Conservation (phyloP, 2,797 vertebrate genomes). For the Megalops cyprinoides region DNA sequence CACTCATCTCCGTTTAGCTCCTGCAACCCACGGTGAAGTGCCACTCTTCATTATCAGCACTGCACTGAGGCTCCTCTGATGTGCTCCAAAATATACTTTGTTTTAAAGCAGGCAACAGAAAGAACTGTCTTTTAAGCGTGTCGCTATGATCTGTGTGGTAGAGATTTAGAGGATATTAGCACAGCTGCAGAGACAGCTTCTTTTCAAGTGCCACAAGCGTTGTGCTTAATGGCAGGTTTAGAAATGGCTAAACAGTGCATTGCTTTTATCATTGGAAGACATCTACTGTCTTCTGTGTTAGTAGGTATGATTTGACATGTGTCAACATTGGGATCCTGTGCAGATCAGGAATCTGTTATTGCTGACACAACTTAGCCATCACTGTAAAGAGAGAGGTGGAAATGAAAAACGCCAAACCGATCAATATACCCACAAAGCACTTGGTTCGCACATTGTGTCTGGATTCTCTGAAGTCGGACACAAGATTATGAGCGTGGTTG, state of each 20-base stretch:
- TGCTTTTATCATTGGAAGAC: background rate
- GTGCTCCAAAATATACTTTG: background rate
- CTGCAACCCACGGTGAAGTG: background rate
- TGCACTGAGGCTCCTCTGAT: constrained; percentile 1
- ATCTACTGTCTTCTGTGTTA: background rate
- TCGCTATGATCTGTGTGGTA: background rate
- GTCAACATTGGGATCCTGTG: no score
- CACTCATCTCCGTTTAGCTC: constrained; percentile 13
- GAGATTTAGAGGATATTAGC: background rate
- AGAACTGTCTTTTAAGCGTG: background rate
- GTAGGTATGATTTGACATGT: background rate
- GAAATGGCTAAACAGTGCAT: background rate
- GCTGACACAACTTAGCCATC: no score
- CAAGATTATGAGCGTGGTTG: no score
- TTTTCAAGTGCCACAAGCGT: background rate
- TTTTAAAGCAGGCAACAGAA: background rate
- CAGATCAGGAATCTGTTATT: background rate
- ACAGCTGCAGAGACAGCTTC: background rate
- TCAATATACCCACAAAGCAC: no score
- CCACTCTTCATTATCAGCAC: background rate
- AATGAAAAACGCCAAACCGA: no score
- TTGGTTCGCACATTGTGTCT: no score
- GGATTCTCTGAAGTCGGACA: no score
- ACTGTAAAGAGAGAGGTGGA: no score
- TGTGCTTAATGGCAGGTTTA: background rate